Base-by-base conservation (phyloP, 2,113 vertebrate genomes). In the Phrynocephalus versicolor region DNA sequence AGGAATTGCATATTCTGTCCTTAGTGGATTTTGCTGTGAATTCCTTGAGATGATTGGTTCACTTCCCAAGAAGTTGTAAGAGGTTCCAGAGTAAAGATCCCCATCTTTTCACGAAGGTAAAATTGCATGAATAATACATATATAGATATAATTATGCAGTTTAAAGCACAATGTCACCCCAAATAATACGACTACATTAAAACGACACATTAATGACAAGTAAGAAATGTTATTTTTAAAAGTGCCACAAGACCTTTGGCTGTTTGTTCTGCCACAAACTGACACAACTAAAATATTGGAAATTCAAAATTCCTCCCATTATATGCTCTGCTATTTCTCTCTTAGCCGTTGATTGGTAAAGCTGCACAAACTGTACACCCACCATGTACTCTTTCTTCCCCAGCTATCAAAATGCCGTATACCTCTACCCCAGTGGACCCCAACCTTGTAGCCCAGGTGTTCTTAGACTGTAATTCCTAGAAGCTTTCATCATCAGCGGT, bases 21-120 rank as follows among this genome's bases (percentile, higher is more conserved):
- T 96, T 92, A 99, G 92, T 37, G 97, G 96, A 71, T 97, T 97
- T 85, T 97, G 97, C n/a, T 96, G 95, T 10, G 97, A 98, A 85
- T 97, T 97, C 87, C 97, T 96, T 88, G 96, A 98, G 94, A 99
- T 98, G 91, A 99, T 98, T 1, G 98, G 98, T 85, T 99, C 98
- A 15, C 98, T 99, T 89, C 99, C 99, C 93, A 99, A 93, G 89
- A 99, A 99, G 93, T 99, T 99, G 78, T 98, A 99, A 0, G 97
- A 97, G 0, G 98, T 99, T 82, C 98, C 99, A 0, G 99, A 98
- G 92, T 99, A 99, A 73, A 99, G 97, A 77, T 98, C 98, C 64
- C 98, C 98, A 90, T 99, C 99, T 99, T 95, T 84, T 89, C 76
- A 25, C 91, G 2, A 87, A 85, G 27, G 35, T 15, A 80, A 73